Base-by-base conservation (phyloP, 2,888 invertebrate species). In the Therioaphis trifolii region DNA sequence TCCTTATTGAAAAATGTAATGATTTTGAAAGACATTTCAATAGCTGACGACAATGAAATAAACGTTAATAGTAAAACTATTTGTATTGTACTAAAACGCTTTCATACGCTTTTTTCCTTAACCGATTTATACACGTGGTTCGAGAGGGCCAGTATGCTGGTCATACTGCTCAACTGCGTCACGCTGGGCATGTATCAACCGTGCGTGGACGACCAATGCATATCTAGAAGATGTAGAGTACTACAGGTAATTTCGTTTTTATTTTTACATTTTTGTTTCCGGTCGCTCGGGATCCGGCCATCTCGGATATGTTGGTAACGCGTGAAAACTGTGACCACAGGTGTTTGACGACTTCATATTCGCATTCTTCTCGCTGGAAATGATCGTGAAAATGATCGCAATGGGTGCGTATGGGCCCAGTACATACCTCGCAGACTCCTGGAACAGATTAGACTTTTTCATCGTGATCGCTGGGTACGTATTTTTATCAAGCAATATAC, bases 121-220 rank as follows among this genome's bases (percentile, higher is more conserved):
- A 85, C 80, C 14, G 21, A 75, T 63, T 63, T 27, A 12, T 78
- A 69, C 88, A 96, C 95, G 90, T 99, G 99, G 99, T 99, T 99
- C 91, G 99, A 99, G 91, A 93, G 99, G 87, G 91, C 99, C 88
- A 98, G 98, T 88, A 99, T 99, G 96, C 91, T 96, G 90, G 98
- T 99, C 86, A 99, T 99, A 88, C 91, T 99, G 87, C 92, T 99
- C 88, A 99, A 99, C 92, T 99, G 99, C 91, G 92, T 99, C 87
- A 99, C 99, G 18, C 92, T 99, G 88, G 99, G 99, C 85, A 99
- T 99, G 99, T 99, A 99, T 90, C 96, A 98, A 90, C 99, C 99
- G 35, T 99, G 99, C 89, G 95, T 96, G 88, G 98, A 97, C 89
- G 96, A 96, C 88, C 92, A 93, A 87, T 99, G 99, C 89, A 91